Conservation (phyloP, 2,113 vertebrate genomes). For the Panurus biarmicus region DNA sequence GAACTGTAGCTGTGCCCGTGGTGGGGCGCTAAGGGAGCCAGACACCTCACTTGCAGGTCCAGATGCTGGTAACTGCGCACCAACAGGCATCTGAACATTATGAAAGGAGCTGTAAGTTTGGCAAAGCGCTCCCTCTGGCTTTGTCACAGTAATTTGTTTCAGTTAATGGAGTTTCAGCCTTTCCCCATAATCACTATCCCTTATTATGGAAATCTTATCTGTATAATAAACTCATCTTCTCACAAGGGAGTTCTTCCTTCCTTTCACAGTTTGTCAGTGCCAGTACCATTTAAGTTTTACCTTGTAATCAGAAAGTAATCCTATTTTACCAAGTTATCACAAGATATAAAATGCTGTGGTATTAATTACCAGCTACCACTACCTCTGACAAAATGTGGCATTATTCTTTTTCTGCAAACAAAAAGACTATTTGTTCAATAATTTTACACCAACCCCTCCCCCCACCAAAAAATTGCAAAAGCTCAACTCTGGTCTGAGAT, state of each 20-base stretch:
- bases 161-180: conserved; percentile 54
- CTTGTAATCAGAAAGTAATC: conserved; percentile 12
- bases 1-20: not conserved
- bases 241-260: conserved; percentile 25
- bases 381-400: not conserved
- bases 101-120: conserved; percentile 31
- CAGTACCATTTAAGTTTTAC: not conserved
- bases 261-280: conserved; percentile 44
- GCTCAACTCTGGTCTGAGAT: not conserved
- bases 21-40: not conserved
- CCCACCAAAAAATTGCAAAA: not conserved
- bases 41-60: not conserved
- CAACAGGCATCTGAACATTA: not conserved
- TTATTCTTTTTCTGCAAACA: not conserved
- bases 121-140: conserved; percentile 52
- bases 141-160: conserved; percentile 56
- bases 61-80: not conserved
- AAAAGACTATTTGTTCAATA: not conserved
- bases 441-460: not conserved
- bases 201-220: conserved; percentile 60
- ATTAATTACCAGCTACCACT: conserved; percentile 1
- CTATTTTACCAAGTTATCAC: conserved; percentile 1
- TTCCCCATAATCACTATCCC: conserved; percentile 43
- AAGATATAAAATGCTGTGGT: not conserved
- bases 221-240: conserved; percentile 56